Evolutionary conservation across 1,140 invertebrate genomes (phyloP), one percentile per base, ranked within the genome.

Genomic region (Heliconius congener): DNA sequence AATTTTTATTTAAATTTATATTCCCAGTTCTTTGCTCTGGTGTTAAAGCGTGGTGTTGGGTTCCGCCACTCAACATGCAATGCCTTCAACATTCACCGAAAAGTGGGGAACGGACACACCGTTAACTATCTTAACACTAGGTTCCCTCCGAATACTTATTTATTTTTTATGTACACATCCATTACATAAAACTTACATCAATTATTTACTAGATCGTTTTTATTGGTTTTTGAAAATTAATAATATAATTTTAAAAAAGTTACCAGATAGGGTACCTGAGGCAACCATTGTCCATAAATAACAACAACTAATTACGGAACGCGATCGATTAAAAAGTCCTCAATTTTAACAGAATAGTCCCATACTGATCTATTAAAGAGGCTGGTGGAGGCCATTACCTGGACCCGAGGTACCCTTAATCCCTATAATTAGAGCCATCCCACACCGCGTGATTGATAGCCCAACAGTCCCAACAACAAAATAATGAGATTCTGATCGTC

Each of bases 361-460:
- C 77, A 79, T 84, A 85, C 76, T 77, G 81, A 79, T 83, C 85
- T 89, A 88, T 87, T 88, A 90, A 86, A 84, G 84, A 81, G 83
- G 84, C 83, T 87, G 86, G 85, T 81, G 71, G 84, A 86, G 82
- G 78, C 87, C 85, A 91, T 91, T 91, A 91, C 87, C 88, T 90
- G 90, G 77, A 76, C 83, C 83, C 81, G 78, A 83, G 78, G 80
- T 82, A 84, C 84, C 87, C 84, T 85, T 91, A 91, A 93, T 93
- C 90, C 90, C 89, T 89, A 90, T 91, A 93, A 93, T 93, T 93
- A 93, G 82, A 89, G 86, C 85, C 89, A 86, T 92, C 88, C 90
- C 89, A 89, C 86, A 86, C 81, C 79, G 88, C 79, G 88, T 93
- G 91, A 93, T 93, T 91, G 90, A 93, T 93, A 91, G 88, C 87